Evolutionary conservation across 2,797 vertebrate species (phyloP), one percentile per base, ranked within the genome.

Genomic region (Hyperoplus immaculatus): DNA sequence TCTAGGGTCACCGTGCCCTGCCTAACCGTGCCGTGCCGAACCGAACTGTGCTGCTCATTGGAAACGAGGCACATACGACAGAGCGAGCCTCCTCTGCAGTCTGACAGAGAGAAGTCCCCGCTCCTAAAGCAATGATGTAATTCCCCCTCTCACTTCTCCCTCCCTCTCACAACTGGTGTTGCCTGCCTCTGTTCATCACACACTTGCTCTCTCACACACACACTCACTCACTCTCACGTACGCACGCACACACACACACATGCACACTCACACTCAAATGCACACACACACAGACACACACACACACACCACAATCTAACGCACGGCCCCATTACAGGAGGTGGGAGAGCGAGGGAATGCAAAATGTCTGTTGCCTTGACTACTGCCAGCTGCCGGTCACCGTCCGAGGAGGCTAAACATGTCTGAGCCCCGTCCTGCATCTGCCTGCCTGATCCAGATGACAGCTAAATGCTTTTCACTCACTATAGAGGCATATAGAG

Each of bases 341-440:
- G 73, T 77, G 77, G 77, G 83, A 85, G 72, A 90, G 84, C 45
- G 41, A 85, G 87, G 84, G 85, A 93, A 94, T 93, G 89, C 82
- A 84, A 93, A 93, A 93, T 88, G 90, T 93, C 91, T 93, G 92
- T 93, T 93, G 92, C 93, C 93, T 86, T 94, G 93, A 90, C 92
- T 87, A 93, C 94, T 79, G 85, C 78, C 60, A 46, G 77, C n/a
- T 78, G 77, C 75, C 55, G 18, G 83, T 77, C 64, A 82, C 68
- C 42, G 16, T 62, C 60, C 13, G 43, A 15, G 47, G 8, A 60
- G 36, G 63, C 49, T 14, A 13, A 71, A 68, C 29, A 69, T 81
- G 66, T 77, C 54, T 8, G 1, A 13, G 51, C 29, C 74, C 45
- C 18, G 21, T 77, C 72, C 73, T 38, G 61, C 60, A 45, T 51